A percentile compares a stretch with the other conserved stretches of the same genome.
These are phyloP conservation scores for Mystacornis crossleyi DNA, from an alignment of 2,113 vertebrate species.

Conservation along the genomic window DNA sequence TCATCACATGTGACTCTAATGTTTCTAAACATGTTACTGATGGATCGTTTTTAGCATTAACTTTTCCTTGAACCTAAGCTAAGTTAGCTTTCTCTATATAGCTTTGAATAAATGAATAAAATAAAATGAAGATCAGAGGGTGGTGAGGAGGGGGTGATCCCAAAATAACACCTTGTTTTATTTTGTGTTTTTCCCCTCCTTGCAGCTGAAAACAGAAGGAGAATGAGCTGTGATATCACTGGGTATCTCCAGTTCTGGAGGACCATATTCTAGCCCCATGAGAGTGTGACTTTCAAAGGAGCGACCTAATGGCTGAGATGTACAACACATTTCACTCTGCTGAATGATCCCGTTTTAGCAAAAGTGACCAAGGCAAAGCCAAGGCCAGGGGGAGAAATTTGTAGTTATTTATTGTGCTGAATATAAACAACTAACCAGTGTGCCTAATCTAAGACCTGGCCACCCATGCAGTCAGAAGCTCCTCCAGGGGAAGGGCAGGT, in stretches of 20 bases:
- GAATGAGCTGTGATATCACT: neutral
- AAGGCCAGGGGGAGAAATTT: neutral
- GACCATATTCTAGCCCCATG: neutral
- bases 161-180: neutral
- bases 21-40: neutral
- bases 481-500: neutral
- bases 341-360: neutral
- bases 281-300: neutral
- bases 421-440: neutral
- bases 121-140: neutral
- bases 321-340: neutral
- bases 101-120: neutral
- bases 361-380: neutral
- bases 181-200: neutral
- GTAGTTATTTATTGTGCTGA: neutral
- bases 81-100: neutral
- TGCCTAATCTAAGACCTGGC: neutral
- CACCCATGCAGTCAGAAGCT: neutral
- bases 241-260: neutral
- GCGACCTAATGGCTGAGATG: rapidly evolving
- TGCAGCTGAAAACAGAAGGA: neutral
- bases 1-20: neutral
- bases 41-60: neutral
- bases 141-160: neutral
- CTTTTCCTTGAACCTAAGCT: neutral